Conservation (phyloP, 1,140 invertebrate genomes). For the Eueides isabella region DNA sequence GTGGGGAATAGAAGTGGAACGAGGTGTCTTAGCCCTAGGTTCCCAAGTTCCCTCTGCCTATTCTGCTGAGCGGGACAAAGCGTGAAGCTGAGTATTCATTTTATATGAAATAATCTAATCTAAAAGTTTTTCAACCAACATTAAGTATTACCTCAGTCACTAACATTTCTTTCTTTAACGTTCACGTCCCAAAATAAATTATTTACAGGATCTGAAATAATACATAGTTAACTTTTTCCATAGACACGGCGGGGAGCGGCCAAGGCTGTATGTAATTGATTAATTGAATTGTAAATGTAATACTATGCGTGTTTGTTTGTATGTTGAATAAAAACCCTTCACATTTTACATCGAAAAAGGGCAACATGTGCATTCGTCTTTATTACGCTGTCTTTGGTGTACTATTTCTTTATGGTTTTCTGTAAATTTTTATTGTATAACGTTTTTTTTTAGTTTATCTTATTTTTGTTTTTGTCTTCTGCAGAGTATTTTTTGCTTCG, state of each 20-base stretch:
- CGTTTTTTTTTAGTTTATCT: neutral
- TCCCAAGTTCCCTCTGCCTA: too few species aligned
- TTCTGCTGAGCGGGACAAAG: too few species aligned
- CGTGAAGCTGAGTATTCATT: too few species aligned
- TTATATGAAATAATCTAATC: too few species aligned
- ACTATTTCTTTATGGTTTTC: neutral
- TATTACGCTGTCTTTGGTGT: constrained; percentile 26
- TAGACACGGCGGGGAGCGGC: constrained; percentile 41
- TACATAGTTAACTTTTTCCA: constrained; percentile 44
- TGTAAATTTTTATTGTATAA: neutral
- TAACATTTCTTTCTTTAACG: neutral
- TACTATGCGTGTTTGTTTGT: constrained; percentile 41
- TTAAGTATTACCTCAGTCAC: too few species aligned
- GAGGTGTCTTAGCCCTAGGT: too few species aligned
- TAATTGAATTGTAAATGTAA: constrained; percentile 49
- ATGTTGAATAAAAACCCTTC: constrained; percentile 29
- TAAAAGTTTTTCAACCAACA: too few species aligned
- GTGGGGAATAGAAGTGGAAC: too few species aligned
- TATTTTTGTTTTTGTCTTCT: neutral
- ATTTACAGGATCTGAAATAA: constrained; percentile 38
- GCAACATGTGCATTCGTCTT: constrained; percentile 17
- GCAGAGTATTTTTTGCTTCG: neutral
- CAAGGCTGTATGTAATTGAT: constrained; percentile 48
- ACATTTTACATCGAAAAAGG: constrained; percentile 33
- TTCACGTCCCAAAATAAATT: constrained; percentile 9